Evolutionary conservation across 1,140 invertebrate genomes (phyloP).

Genomic region (Nylanderia fulva): DNA sequence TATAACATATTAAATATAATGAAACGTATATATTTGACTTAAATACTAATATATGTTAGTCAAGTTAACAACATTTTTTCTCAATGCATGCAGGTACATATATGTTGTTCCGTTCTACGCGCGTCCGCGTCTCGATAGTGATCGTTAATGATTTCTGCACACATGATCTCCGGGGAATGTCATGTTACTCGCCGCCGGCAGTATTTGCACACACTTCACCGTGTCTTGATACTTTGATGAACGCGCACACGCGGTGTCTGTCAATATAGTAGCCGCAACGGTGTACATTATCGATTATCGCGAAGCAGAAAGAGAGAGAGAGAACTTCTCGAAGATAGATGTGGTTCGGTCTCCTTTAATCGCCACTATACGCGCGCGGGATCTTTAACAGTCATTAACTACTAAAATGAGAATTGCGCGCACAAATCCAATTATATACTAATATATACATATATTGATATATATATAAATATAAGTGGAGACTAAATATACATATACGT

Average conservation of each 20-base stretch:
- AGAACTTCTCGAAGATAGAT: slow-evolving; percentile 43
- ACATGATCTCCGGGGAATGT: slow-evolving; percentile 54
- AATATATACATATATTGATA: too few species aligned
- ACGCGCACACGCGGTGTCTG: slow-evolving; percentile 54
- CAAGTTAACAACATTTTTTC: too few species aligned
- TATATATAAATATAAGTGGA: background rate
- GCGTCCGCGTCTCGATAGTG: slow-evolving; percentile 25
- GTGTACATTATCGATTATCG: slow-evolving; percentile 62
- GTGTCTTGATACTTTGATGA: slow-evolving; percentile 40
- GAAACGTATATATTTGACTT: too few species aligned
- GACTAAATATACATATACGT: background rate
- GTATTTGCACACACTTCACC: slow-evolving; percentile 52
- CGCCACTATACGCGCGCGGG: background rate
- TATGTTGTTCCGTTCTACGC: slow-evolving; percentile 47
- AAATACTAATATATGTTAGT: too few species aligned
- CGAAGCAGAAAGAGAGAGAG: slow-evolving; percentile 8
- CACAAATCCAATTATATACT: slow-evolving; percentile 7
- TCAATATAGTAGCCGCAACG: slow-evolving; percentile 57
- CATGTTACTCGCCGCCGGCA: slow-evolving; percentile 22
- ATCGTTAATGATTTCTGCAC: slow-evolving; percentile 66
- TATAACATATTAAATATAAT: too few species aligned
- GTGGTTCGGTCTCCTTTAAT: slow-evolving; percentile 13
- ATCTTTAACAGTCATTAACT: slow-evolving; percentile 1
- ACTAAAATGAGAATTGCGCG: slow-evolving; percentile 29
- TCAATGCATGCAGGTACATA: too few species aligned